Evolutionary conservation across 2,113 vertebrate species (phyloP).

Genomic region (Charina bottae): DNA sequence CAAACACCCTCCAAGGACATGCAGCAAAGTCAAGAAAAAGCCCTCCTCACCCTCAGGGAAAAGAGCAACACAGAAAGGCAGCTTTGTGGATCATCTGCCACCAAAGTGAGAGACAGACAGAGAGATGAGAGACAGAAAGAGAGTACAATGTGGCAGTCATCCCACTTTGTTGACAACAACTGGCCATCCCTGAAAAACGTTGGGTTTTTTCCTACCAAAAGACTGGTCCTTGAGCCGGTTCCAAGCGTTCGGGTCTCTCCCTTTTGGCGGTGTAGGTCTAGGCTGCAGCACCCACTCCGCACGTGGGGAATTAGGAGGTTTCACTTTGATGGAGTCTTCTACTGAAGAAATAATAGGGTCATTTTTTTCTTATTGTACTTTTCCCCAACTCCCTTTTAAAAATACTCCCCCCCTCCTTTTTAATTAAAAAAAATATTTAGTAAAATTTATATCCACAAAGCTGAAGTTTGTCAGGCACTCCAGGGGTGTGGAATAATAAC

Average conservation of each 20-base stretch:
- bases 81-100: neutral
- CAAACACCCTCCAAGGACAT: neutral
- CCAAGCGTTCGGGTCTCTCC: conserved; percentile 29
- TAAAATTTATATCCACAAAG: neutral
- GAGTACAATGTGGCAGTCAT: conserved; percentile 20
- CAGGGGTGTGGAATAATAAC: neutral
- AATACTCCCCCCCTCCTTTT: neutral
- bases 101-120: neutral
- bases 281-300: conserved; percentile 23
- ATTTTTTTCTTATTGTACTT: neutral
- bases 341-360: conserved; percentile 35
- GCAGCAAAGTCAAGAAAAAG: neutral
- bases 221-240: conserved; percentile 33
- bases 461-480: neutral
- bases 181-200: conserved; percentile 23
- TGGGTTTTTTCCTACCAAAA: conserved; percentile 24
- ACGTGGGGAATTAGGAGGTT: conserved; percentile 27
- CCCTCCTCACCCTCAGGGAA: neutral
- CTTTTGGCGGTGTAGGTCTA: conserved; percentile 19
- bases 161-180: neutral
- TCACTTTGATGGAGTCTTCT: conserved; percentile 32
- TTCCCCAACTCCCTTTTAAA: neutral
- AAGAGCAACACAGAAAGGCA: neutral
- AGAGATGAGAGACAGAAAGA: neutral
- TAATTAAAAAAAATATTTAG: neutral